These are phyloP conservation scores for Harpalus rubripes DNA, from an alignment of 2,888 invertebrate species.

Conservation along the genomic window DNA sequence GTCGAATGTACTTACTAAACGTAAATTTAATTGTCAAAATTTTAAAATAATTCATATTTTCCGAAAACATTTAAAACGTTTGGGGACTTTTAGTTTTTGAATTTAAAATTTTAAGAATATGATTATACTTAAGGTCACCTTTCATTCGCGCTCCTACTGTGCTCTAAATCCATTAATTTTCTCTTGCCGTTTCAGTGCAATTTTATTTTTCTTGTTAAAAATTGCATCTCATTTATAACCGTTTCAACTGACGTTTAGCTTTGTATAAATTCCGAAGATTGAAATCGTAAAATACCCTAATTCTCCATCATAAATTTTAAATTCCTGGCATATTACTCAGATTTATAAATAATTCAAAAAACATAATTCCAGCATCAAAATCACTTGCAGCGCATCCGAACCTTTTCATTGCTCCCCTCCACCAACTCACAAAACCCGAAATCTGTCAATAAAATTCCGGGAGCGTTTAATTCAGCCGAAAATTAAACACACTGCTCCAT, in stretches of 20 bases:
- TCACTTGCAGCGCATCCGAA: constrained; percentile 28
- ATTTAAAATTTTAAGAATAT: no score
- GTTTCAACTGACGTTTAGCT: constrained; percentile 23
- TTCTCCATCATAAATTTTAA: constrained; percentile 40
- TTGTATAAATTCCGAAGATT: constrained; percentile 31
- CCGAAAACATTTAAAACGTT: no score
- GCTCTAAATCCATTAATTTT: constrained; percentile 12
- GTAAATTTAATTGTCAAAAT: no score
- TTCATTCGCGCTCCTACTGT: background rate
- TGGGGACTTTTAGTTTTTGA: no score
- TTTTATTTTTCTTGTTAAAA: constrained; percentile 27
- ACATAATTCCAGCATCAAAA: constrained; percentile 45
- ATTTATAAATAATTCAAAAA: constrained; percentile 49
- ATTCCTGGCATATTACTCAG: constrained; percentile 34
- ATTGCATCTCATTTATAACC: constrained; percentile 34
- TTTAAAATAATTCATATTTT: no score
- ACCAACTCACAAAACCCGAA: constrained; percentile 42
- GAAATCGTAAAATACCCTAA: constrained; percentile 41
- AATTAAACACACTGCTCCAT: constrained; percentile 50
- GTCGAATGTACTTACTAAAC: no score
- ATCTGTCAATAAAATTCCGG: constrained; percentile 41
- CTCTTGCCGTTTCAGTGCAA: constrained; percentile 12
- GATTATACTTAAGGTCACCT: no score
- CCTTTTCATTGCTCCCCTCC: constrained; percentile 5
- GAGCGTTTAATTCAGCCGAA: constrained; percentile 45